Evolutionary conservation across 2,888 invertebrate genomes (phyloP).

Genomic region (Ophioninae sp.): DNA sequence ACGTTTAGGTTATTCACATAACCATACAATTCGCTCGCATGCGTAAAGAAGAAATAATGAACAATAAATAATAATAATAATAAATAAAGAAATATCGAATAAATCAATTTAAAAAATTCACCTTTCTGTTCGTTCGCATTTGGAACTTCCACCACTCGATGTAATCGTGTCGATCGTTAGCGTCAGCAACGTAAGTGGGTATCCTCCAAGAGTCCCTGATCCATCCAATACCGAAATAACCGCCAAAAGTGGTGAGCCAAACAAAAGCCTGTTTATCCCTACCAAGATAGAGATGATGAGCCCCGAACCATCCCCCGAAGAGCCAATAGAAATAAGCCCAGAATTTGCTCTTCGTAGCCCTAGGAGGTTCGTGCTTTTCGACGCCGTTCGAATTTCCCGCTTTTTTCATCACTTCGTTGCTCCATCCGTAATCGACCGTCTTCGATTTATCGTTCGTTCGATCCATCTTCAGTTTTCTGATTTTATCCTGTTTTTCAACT

Average conservation of each 20-base stretch:
- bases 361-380: slow-evolving; percentile 20
- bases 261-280: slow-evolving; percentile 95
- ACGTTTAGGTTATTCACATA: not conserved
- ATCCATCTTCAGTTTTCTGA: slow-evolving; percentile 1
- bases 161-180: slow-evolving; percentile 88
- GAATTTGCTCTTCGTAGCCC: slow-evolving; percentile 81
- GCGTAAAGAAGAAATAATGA: not conserved
- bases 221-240: slow-evolving; percentile 93
- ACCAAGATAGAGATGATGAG: slow-evolving; percentile 95
- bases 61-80: not conserved
- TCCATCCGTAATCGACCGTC: not conserved
- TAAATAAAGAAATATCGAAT: not conserved
- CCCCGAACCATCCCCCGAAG: slow-evolving; percentile 92
- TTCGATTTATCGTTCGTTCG: slow-evolving; percentile 26
- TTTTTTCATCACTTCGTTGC: slow-evolving; percentile 38
- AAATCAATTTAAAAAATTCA: slow-evolving; percentile 71
- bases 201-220: slow-evolving; percentile 92
- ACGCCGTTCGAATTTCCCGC: slow-evolving; percentile 38
- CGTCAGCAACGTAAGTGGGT: slow-evolving; percentile 92
- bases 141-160: slow-evolving; percentile 85
- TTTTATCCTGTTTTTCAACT: slow-evolving; percentile 7
- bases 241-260: slow-evolving; percentile 94
- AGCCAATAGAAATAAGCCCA: slow-evolving; percentile 93
- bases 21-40: not conserved
- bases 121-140: slow-evolving; percentile 86